Base-by-base conservation (phyloP, 2,888 invertebrate genomes). In the Malachius bipustulatus region DNA sequence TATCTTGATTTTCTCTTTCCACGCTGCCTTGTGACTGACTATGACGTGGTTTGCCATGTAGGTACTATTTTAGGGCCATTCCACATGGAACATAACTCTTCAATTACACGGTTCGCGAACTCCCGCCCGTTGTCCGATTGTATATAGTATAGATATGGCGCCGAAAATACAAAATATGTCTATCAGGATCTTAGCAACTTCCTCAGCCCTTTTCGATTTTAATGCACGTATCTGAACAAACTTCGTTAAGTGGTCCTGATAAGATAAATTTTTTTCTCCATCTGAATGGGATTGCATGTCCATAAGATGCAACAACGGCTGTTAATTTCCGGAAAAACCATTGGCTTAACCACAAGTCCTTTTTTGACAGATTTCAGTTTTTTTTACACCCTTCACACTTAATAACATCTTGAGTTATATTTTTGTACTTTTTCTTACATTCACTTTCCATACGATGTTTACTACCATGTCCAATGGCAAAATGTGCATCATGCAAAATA, bases 351-450 rank as follows among this genome's bases (percentile, higher is more conserved):
- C n/a, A n/a, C n/a, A n/a, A n/a, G n/a, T n/a, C n/a, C n/a, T n/a
- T n/a, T n/a, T n/a, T n/a, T 52, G 26, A 38, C 35, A 16, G 37
- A 36, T 32, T 50, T 40, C 34, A 38, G 32, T 35, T 48, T 46
- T 31, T 33, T 34, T 42, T 44, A 29, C 39, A 41, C 13, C 10
- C 15, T 37, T 37, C 30, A 33, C 41, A 43, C 12, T 26, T 35
- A 4, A 34, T 14, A 4, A 4, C 26, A 30, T 34, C 35, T 30
- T 33, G 32, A 8, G 35, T 34, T 6, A 34, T 11, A 34, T 34
- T 34, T 14, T 36, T 36, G 19, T 26, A 15, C 15, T n/a, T n/a
- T n/a, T n/a, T n/a, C n/a, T n/a, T n/a, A n/a, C n/a, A n/a, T n/a
- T n/a, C n/a, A n/a, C n/a, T n/a, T n/a, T n/a, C n/a, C n/a, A n/a